Evolutionary conservation across 2,888 invertebrate genomes (phyloP).

Genomic region (Carpatolechia fugitivella): DNA sequence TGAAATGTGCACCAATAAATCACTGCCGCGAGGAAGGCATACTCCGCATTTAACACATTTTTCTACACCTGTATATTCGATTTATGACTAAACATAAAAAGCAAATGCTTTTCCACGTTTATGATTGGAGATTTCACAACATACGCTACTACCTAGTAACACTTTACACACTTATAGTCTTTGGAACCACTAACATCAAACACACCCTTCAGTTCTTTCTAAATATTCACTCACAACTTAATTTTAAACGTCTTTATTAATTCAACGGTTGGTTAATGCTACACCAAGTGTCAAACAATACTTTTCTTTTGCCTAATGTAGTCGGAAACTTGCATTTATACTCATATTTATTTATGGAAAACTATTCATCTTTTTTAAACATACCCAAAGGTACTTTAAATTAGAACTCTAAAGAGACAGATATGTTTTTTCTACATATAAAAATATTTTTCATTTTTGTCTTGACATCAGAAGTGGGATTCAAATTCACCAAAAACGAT

Average conservation of each 20-base stretch:
- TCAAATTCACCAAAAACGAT: not conserved
- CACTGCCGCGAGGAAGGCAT: too few species aligned
- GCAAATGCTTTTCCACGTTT: not conserved
- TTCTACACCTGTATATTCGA: too few species aligned
- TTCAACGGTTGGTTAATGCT: not conserved
- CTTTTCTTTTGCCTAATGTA: not conserved
- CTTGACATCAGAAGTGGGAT: not conserved
- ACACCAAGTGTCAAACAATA: not conserved
- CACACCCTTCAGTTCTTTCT: constrained; percentile 10
- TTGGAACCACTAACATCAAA: constrained; percentile 11
- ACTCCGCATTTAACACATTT: too few species aligned
- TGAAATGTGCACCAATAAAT: too few species aligned
- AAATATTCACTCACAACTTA: not conserved
- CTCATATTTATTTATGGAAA: not conserved
- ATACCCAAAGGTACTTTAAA: too few species aligned
- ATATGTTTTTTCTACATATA: too few species aligned
- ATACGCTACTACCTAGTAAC: not conserved
- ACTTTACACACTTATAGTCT: constrained; percentile 1
- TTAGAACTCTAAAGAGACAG: too few species aligned
- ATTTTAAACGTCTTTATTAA: not conserved
- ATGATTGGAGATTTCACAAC: not conserved
- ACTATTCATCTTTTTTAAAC: too few species aligned
- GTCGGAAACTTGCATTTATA: not conserved
- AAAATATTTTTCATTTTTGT: not conserved
- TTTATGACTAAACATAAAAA: not conserved